A percentile compares a stretch with the other conserved stretches of the same genome.
These are phyloP conservation scores for Phoronis australis DNA, from an alignment of 2,888 invertebrate genomes.

Conservation along the genomic window DNA sequence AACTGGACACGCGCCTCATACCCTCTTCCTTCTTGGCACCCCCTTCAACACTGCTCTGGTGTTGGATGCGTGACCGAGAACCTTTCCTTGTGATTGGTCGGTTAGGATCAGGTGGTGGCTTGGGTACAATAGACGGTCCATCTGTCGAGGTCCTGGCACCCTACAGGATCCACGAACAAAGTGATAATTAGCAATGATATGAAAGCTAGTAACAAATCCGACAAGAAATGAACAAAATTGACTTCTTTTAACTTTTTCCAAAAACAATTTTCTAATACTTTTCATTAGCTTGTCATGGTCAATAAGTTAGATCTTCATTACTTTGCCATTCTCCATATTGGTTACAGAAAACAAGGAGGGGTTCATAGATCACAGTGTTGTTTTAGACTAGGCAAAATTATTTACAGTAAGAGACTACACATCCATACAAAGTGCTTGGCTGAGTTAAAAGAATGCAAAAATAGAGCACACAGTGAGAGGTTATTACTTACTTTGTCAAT, in stretches of 20 bases:
- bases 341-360: too few relatives aligned
- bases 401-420: not conserved
- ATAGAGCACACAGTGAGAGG: not conserved
- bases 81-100: slow-evolving; percentile 25
- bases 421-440: too few relatives aligned
- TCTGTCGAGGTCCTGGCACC: slow-evolving; percentile 2
- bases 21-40: not conserved
- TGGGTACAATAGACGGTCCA: slow-evolving; percentile 34
- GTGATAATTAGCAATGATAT: not conserved
- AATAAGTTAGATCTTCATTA: too few relatives aligned
- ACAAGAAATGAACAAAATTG: too few relatives aligned
- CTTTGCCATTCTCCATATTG: too few relatives aligned
- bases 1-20: not conserved
- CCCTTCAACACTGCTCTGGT: not conserved
- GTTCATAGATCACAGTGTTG: too few relatives aligned
- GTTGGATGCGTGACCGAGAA: slow-evolving; percentile 22
- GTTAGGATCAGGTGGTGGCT: slow-evolving; percentile 41
- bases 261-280: too few relatives aligned
- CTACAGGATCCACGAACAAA: not conserved
- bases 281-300: too few relatives aligned
- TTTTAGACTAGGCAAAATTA: too few relatives aligned
- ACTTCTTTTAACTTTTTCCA: too few relatives aligned
- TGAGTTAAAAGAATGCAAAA: too few relatives aligned
- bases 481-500: slow-evolving; percentile 11
- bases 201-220: too few relatives aligned